Evolutionary conservation across 2,888 invertebrate species (phyloP), one percentile per base, ranked within the genome.

Genomic region (Pinctada fucata): DNA sequence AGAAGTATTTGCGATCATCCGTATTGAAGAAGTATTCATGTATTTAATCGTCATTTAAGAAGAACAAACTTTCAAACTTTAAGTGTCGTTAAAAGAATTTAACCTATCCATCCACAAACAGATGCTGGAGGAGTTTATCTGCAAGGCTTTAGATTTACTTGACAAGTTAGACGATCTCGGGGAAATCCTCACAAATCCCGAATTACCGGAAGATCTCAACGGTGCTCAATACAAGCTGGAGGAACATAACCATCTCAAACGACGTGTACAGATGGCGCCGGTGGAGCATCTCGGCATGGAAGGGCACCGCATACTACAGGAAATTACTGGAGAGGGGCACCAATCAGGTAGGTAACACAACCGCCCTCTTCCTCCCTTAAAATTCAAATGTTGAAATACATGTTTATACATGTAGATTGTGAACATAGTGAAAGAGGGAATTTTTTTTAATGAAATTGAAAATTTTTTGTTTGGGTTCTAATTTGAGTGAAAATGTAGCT

Each of bases 121-220:
- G 94, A 97, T 97, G 78, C 95, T 98, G 88, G 99, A 99, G 93
- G 97, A 98, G 91, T 96, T 99, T 93, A 96, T 97, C 88, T 98
- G 98, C 97, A 97, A 97, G 94, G 97, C 97, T 1, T 96, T 97
- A 72, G 99, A 99, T 92, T 94, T 98, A 83, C 94, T 98, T 82
- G 97, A 97, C 92, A 95, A 97, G 83, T 94, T 99, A 81, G 98
- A 99, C 90, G 97, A 97, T 91, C 94, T 98, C 83, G 97, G 97
- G 91, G 97, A 97, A 91, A 97, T 98, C 92, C 94, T 99, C 75
- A 96, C 96, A 75, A 95, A 97, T 84, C 97, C 97, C 85, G 98
- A 98, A 90, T 97, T 97, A 91, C 98, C 99, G 0, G 97, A 98
- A 90, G 98, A 99, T 93, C 97, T 98, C 47, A 95, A 95, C 77